phyloP scores from a whole-genome alignment of 2,888 invertebrate species.

The Taphrorychus bicolor region DNA sequence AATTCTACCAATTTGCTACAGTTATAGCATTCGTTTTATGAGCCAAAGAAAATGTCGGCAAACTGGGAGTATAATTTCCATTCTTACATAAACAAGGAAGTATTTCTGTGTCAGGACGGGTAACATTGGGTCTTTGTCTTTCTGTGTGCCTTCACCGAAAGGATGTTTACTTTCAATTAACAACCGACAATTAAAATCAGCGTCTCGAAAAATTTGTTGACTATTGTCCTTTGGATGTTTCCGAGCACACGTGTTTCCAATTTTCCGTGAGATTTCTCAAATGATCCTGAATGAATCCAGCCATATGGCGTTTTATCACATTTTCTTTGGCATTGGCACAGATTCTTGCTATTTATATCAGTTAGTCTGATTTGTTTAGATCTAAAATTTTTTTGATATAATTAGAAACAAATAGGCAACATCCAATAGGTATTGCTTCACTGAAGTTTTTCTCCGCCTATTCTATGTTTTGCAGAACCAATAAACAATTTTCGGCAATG shows the following conservation, averaged over 20 bases:
- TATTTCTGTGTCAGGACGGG: neutral
- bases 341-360: constrained; percentile 13
- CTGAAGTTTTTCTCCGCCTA: no score
- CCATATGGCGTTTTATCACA: constrained; percentile 16
- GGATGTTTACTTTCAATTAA: constrained; percentile 30
- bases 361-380: neutral
- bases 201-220: constrained; percentile 16
- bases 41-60: neutral
- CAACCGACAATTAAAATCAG: constrained; percentile 25
- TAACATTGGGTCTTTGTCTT: neutral
- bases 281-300: neutral
- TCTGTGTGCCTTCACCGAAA: constrained; percentile 1
- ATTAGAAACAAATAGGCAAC: neutral
- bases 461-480: neutral
- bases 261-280: neutral
- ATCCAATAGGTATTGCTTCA: neutral
- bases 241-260: neutral
- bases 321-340: constrained; percentile 8
- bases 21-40: neutral
- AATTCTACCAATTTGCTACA: neutral
- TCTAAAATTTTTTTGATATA: neutral
- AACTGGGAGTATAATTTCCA: neutral
- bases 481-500: neutral
- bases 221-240: constrained; percentile 1
- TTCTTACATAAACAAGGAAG: constrained; percentile 14